phyloP scores from a whole-genome alignment of 2,113 vertebrate species.

The Menidia beryllina region DNA sequence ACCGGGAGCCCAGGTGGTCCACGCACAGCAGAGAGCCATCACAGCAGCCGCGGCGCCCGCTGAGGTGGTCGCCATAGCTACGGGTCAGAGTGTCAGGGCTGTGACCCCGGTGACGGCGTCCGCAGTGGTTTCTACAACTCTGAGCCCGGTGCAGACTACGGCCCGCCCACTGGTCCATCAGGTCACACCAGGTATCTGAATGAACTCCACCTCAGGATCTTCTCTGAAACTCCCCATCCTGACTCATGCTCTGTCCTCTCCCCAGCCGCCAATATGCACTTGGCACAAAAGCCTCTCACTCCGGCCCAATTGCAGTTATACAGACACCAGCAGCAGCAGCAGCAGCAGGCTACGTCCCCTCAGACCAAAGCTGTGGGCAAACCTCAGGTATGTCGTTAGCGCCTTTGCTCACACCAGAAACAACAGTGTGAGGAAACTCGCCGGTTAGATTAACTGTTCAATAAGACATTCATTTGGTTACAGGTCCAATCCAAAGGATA shows the following conservation, averaged over 20 bases:
- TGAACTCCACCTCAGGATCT: not conserved
- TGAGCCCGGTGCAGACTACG: constrained; percentile 87
- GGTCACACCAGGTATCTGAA: constrained; percentile 83
- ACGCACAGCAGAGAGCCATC: constrained; percentile 87
- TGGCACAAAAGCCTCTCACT: constrained; percentile 85
- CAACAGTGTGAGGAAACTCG: not conserved
- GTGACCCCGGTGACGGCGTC: constrained; percentile 87
- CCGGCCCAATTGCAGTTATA: constrained; percentile 90
- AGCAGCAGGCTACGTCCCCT: constrained; percentile 82
- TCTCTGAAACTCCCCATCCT: not conserved
- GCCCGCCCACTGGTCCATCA: constrained; percentile 86
- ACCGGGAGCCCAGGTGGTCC: constrained; percentile 87
- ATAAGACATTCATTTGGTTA: not conserved
- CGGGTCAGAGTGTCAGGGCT: constrained; percentile 86
- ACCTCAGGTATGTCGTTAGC: constrained; percentile 77
- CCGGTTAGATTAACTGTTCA: too few relatives aligned
- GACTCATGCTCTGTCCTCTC: constrained; percentile 16
- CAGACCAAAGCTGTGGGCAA: constrained; percentile 89
- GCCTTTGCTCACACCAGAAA: not conserved
- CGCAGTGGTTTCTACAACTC: constrained; percentile 87
- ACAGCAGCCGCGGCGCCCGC: constrained; percentile 78
- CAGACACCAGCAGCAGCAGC: constrained; percentile 87
- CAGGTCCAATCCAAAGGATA: too few relatives aligned
- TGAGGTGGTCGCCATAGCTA: constrained; percentile 88
- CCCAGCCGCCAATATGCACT: constrained; percentile 84